A percentile compares a stretch with the other conserved stretches of the same genome.
These are phyloP conservation scores for Bradypodion ventrale DNA, from an alignment of 2,797 vertebrate genomes.

Conservation along the genomic window DNA sequence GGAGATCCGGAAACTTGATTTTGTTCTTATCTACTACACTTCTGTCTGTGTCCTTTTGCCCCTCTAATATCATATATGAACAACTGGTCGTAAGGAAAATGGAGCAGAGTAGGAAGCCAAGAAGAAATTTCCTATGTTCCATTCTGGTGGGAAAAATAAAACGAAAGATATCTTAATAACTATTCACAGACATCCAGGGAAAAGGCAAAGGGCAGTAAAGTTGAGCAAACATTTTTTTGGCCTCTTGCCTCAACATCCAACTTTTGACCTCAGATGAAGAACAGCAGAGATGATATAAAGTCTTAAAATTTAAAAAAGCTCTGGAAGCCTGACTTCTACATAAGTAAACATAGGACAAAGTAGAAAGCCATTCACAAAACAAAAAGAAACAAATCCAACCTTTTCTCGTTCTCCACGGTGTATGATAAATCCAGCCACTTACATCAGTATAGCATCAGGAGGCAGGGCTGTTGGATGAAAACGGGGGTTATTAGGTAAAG, in stretches of 20 bases:
- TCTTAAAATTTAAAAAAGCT: neutral
- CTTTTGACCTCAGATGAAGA: neutral
- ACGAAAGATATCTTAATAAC: slow-evolving; percentile 22
- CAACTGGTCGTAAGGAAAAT: slow-evolving; percentile 56
- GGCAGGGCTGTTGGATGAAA: neutral
- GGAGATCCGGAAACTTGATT: slow-evolving; percentile 63
- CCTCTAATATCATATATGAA: slow-evolving; percentile 67
- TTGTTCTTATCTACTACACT: slow-evolving; percentile 53
- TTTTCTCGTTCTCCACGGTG: neutral
- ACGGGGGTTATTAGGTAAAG: neutral
- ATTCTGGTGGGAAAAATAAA: slow-evolving; percentile 44
- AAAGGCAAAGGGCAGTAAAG: neutral
- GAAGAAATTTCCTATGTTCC: slow-evolving; percentile 65
- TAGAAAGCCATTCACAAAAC: neutral
- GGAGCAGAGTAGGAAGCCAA: slow-evolving; percentile 69
- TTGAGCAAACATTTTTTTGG: neutral
- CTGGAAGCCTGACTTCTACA: neutral
- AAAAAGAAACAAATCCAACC: neutral
- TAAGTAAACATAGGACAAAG: slow-evolving; percentile 14
- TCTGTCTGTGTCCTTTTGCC: slow-evolving; percentile 62
- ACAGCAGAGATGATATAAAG: neutral
- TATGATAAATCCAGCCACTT: slow-evolving; percentile 5
- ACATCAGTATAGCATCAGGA: slow-evolving; percentile 11
- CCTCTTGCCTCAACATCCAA: neutral
- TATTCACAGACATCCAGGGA: neutral